Evolutionary conservation across 1,140 invertebrate genomes (phyloP).

Genomic region (Triops cancriformis): DNA sequence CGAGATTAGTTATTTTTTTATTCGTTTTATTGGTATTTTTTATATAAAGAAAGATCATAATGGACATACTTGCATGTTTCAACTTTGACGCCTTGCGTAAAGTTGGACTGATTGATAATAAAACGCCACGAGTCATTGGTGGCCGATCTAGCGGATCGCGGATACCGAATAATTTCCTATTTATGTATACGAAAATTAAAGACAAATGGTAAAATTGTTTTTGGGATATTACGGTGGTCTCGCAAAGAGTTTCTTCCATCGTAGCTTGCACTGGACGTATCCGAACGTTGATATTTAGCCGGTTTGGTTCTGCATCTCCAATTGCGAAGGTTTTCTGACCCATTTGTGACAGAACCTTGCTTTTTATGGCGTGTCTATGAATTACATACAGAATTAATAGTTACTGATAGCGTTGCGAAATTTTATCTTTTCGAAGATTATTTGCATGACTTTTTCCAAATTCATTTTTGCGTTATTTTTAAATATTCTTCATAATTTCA

Average conservation of each 20-base stretch:
- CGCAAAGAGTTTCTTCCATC: constrained; percentile 11
- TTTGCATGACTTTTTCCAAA: no score
- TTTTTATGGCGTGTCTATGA: background rate
- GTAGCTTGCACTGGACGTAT: background rate
- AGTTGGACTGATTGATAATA: constrained; percentile 48
- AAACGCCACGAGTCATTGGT: constrained; percentile 47
- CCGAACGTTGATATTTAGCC: background rate
- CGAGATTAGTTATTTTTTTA: no score
- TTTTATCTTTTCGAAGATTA: no score
- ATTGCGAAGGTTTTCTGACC: background rate
- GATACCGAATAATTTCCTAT: background rate
- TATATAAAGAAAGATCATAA: background rate
- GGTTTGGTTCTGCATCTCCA: background rate
- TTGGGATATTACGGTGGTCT: background rate
- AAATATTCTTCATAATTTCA: no score
- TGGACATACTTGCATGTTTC: constrained; percentile 48
- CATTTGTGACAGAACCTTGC: background rate
- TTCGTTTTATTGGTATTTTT: no score
- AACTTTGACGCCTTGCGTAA: constrained; percentile 46
- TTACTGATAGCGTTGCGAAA: background rate
- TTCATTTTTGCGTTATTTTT: no score
- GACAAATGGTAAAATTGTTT: background rate
- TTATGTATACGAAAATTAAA: background rate
- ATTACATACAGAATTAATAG: background rate
- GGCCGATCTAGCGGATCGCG: constrained; percentile 40